Conservation (phyloP, 2,113 vertebrate genomes). For the Silurus glanis region DNA sequence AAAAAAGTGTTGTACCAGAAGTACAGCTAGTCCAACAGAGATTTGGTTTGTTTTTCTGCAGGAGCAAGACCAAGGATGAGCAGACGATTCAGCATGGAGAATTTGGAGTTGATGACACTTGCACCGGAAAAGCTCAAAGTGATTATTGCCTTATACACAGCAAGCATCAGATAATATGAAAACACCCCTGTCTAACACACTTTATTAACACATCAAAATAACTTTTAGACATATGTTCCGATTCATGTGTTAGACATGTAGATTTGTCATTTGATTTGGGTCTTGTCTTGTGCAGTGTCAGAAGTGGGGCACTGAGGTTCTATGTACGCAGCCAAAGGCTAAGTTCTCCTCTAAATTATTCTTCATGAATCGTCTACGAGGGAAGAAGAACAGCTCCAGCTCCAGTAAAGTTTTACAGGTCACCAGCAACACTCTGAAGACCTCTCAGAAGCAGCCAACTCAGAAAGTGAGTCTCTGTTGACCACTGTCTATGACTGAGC, state of each 20-base stretch:
- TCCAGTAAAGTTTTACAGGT: conserved; percentile 88
- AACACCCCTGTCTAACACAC: background rate
- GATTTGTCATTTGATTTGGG: background rate
- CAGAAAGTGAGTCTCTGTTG: conserved; percentile 75
- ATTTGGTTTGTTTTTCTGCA: conserved; percentile 58
- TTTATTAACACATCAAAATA: background rate
- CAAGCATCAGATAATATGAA: background rate
- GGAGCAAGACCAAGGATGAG: conserved; percentile 80
- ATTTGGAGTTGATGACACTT: conserved; percentile 94
- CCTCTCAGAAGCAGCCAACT: conserved; percentile 65
- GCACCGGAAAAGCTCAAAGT: conserved; percentile 91
- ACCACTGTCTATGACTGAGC: background rate
- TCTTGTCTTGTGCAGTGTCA: conserved; percentile 76
- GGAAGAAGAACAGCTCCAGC: conserved; percentile 82
- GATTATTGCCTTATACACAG: conserved; percentile 16
- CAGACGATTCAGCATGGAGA: conserved; percentile 95
- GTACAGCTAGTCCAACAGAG: background rate
- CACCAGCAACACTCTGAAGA: conserved; percentile 85
- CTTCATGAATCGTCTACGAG: conserved; percentile 88
- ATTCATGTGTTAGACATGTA: background rate
- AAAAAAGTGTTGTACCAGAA: background rate
- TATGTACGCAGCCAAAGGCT: conserved; percentile 87
- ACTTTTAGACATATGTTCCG: background rate
- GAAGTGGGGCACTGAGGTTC: conserved; percentile 89
- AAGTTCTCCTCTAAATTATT: conserved; percentile 92